Percentiles rank a stretch among this genome's conserved stretches.
These are phyloP conservation scores for Sparus aurata DNA, from an alignment of 2,797 vertebrate genomes.

Conservation along the genomic window DNA sequence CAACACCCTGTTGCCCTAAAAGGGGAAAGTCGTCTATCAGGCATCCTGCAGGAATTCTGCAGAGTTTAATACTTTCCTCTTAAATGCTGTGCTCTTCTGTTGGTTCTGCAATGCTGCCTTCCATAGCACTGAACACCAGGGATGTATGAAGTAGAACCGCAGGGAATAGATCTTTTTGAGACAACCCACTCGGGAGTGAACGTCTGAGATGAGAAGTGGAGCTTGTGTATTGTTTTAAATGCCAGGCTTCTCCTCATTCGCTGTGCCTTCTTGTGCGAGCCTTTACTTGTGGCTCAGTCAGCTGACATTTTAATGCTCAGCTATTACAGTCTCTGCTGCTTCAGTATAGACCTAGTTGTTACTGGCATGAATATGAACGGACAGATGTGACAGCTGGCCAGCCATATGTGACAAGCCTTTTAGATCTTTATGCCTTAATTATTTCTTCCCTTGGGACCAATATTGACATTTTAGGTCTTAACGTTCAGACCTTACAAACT, in stretches of 20 bases:
- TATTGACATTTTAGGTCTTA: constrained; percentile 77
- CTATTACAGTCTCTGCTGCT: constrained; percentile 52
- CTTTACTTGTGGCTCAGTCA: constrained; percentile 70
- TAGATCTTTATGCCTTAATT: constrained; percentile 76
- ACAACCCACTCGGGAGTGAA: constrained; percentile 59
- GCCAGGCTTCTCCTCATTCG: constrained; percentile 63
- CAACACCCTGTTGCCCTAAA: not conserved
- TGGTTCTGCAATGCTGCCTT: constrained; percentile 26
- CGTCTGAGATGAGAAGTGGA: constrained; percentile 63
- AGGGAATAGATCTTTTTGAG: constrained; percentile 63
- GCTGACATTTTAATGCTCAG: constrained; percentile 77
- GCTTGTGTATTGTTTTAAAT: constrained; percentile 72
- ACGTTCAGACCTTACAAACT: constrained; percentile 73
- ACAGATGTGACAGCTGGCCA: constrained; percentile 79
- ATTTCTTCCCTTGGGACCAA: constrained; percentile 64
- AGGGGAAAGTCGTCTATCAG: constrained; percentile 1
- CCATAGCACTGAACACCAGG: constrained; percentile 27
- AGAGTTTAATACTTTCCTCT: constrained; percentile 4
- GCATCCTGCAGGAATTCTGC: constrained; percentile 33
- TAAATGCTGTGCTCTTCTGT: constrained; percentile 14
- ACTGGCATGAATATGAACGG: constrained; percentile 60
- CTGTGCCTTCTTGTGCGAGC: constrained; percentile 32
- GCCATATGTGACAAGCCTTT: constrained; percentile 77
- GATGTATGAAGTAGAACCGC: constrained; percentile 47
- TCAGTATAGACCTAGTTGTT: constrained; percentile 53